Evolutionary conservation across 23 tunicate species (phyloP), one percentile per base, ranked within the genome.

Genomic region (Halocynthia aurantium): DNA sequence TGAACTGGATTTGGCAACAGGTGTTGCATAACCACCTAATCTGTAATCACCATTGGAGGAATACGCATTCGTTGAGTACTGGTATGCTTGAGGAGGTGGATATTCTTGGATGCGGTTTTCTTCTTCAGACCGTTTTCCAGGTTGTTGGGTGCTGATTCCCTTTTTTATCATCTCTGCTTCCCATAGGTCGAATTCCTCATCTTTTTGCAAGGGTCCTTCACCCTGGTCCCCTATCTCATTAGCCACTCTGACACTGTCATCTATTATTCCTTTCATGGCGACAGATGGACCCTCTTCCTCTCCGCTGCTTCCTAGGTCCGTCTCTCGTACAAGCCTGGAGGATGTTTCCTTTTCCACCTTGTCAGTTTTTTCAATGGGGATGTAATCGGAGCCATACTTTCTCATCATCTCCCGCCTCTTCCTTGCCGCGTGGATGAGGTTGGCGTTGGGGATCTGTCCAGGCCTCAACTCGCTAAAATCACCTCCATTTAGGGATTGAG

Each of bases 91-190:
- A 12, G 57, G 49, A 5, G 18, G 50, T 31, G 50, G 73, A 19
- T 61, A 21, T 55, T 53, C 65, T 8, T 22, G 60, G 21, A 52
- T 11, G 0, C 31, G 8, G 18, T 76, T 21, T 21, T 22, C 49
- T 69, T 70, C n/a, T 61, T 53, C 55, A 54, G n/a, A 15, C 63
- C 64, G 57, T 7, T 8, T 53, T 21, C 60, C 78, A 8, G 56
- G 22, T 54, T 74, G 79, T 52, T 73, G 92, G 6, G 80, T 56
- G 77, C 80, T 80, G 40, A 76, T 82, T 8, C 98, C 98, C 58
- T 92, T 92, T 68, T 81, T 86, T 8, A 92, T 92, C 79, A 92
- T 62, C 76, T 92, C 88, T 55, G 90, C 98, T 57, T 92, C 98
- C 98, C 98, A 92, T 57, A 84, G 20, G 69, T 80, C 78, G 50